Conservation (phyloP, 1,140 invertebrate species). For the Leptonema lineaticorne region DNA sequence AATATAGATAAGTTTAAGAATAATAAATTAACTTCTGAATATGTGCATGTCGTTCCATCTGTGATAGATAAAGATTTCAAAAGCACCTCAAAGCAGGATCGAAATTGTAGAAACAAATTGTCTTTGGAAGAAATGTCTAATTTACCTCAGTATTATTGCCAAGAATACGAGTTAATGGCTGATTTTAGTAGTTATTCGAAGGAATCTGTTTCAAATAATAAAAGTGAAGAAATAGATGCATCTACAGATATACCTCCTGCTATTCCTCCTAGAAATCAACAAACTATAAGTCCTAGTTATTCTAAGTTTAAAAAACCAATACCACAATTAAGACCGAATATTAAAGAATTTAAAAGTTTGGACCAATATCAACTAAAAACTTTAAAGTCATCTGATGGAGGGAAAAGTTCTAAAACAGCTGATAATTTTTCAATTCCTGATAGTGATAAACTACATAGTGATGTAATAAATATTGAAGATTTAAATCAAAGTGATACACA, state of each 20-base stretch:
- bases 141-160: slow-evolving; percentile 42
- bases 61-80: background rate
- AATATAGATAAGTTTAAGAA: background rate
- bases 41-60: slow-evolving; percentile 41
- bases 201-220: background rate
- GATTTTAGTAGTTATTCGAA: slow-evolving; percentile 50
- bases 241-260: slow-evolving; percentile 48
- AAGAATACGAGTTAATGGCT: slow-evolving; percentile 53
- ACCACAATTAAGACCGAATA: background rate
- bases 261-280: slow-evolving; percentile 47
- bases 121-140: slow-evolving; percentile 26
- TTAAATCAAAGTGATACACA: slow-evolving; percentile 3
- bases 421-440: background rate
- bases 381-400: background rate
- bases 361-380: slow-evolving; percentile 36
- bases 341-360: slow-evolving; percentile 33
- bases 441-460: background rate
- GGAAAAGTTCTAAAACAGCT: slow-evolving; percentile 17
- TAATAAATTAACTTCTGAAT: slow-evolving; percentile 45
- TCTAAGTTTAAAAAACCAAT: slow-evolving; percentile 12
- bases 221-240: background rate
- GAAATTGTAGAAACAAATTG: background rate
- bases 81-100: background rate
- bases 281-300: background rate
- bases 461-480: slow-evolving; percentile 1